Percentiles rank a stretch among this genome's conserved stretches.
phyloP scores from a whole-genome alignment of 2,797 vertebrate genomes.

The Poecilia wingei region DNA sequence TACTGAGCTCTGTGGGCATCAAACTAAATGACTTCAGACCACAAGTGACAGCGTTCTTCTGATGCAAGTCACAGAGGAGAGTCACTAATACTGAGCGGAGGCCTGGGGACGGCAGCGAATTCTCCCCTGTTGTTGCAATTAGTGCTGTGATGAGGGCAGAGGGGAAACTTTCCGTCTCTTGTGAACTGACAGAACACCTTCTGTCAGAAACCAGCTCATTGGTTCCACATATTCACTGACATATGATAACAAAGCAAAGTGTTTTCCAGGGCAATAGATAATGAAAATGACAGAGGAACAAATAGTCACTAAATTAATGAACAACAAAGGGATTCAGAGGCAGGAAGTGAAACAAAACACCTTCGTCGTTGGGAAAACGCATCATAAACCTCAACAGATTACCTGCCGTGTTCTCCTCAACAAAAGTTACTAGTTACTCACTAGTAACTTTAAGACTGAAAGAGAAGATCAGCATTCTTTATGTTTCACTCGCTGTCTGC shows the following conservation, averaged over 20 bases:
- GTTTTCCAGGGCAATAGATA: constrained; percentile 48
- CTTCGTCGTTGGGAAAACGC: constrained; percentile 24
- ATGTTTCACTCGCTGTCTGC: not conserved
- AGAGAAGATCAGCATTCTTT: not conserved
- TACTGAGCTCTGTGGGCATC: constrained; percentile 51
- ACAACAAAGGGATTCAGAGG: constrained; percentile 59
- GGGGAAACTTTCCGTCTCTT: constrained; percentile 44
- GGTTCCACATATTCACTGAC: constrained; percentile 14
- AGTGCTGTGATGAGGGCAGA: constrained; percentile 60
- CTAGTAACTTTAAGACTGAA: constrained; percentile 25
- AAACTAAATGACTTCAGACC: constrained; percentile 43
- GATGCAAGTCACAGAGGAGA: constrained; percentile 58
- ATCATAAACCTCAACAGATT: constrained; percentile 39
- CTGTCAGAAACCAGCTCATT: constrained; percentile 39
- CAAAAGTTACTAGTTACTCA: constrained; percentile 24
- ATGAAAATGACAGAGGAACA: constrained; percentile 51
- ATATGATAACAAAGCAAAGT: constrained; percentile 8
- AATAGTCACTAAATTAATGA: constrained; percentile 44
- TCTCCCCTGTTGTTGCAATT: constrained; percentile 56
- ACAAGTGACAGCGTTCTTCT: constrained; percentile 54
- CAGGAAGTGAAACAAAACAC: constrained; percentile 47
- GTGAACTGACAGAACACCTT: constrained; percentile 39
- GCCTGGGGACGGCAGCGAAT: constrained; percentile 22
- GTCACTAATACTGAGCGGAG: constrained; percentile 18
- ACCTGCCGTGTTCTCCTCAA: constrained; percentile 10